Evolutionary conservation across 2,113 vertebrate species (phyloP), one percentile per base, ranked within the genome.

Genomic region (Calyptomena viridis): DNA sequence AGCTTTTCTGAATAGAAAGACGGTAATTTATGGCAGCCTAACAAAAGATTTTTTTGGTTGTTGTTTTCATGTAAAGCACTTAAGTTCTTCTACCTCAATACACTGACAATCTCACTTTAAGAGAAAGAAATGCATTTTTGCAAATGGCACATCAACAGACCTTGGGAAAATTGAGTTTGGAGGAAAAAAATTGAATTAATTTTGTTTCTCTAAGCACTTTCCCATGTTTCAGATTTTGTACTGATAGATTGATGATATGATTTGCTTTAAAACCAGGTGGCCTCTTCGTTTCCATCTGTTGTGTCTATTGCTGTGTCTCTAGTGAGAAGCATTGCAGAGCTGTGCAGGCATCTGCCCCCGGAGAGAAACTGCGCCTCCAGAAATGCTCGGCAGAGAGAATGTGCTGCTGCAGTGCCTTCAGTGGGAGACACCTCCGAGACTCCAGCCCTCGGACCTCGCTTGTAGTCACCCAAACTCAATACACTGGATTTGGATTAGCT

Each of bases 251-350:
- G 96, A 94, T 95, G 96, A 83, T 82, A 93, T 82, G 91, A 96
- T 96, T 79, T 72, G 94, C 89, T 96, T 94, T 89, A 87, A 94
- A 97, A 96, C 95, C 96, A 96, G 93, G 96, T 95, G 95, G 82
- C 91, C 93, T 95, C 93, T 94, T 91, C 75, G 89, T 96, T 94
- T 94, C 95, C 89, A 87, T 96, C 96, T 97, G 95, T 93, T 96
- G 95, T 87, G 95, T 97, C 96, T 97, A 96, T 87, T 93, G 94
- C 96, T 97, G 69, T 92, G 96, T 96, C 96, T 97, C 95, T 97
- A 93, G 94, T 79, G 95, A 97, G 94, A 96, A 95, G 96, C 82
- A 73, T 42, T 90, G 91, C 96, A 95, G 92, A 96, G 90, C 97
- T 95, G 96, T 82, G 90, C 96, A 92, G 92, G 88, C 95, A 97